Evolutionary conservation across 2,888 invertebrate genomes (phyloP).

Genomic region (Melangyna quadrimaculata): DNA sequence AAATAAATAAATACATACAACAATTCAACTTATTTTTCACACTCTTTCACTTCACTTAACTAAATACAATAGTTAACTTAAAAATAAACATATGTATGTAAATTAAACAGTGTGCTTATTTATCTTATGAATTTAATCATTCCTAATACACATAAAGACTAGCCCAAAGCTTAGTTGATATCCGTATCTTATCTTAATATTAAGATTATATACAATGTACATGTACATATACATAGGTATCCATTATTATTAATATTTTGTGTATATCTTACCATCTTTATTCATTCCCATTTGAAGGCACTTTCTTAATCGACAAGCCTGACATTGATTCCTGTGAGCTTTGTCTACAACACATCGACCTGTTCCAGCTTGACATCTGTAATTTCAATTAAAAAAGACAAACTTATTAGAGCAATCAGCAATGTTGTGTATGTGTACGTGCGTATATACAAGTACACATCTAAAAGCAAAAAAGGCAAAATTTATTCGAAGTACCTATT

Average conservation of each 20-base stretch:
- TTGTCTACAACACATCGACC: slow-evolving; percentile 99
- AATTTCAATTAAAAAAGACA: slow-evolving; percentile 65
- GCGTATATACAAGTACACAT: background rate
- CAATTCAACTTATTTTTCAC: no score
- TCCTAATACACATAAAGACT: no score
- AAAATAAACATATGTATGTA: no score
- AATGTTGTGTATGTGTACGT: background rate
- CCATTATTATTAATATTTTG: background rate
- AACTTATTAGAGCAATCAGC: slow-evolving; percentile 10
- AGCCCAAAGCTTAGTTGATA: no score
- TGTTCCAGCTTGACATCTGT: slow-evolving; percentile 98
- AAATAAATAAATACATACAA: no score
- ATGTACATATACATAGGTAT: no score
- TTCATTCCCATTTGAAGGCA: slow-evolving; percentile 99
- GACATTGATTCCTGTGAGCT: slow-evolving; percentile 99
- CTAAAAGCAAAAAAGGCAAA: background rate
- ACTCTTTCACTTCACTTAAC: no score
- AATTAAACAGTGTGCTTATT: no score
- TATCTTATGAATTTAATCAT: no score
- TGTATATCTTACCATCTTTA: slow-evolving; percentile 94
- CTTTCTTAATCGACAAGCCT: slow-evolving; percentile 98
- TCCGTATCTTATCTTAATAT: no score
- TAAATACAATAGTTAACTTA: no score
- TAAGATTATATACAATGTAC: no score
- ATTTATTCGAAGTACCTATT: slow-evolving; percentile 16